phyloP scores from a whole-genome alignment of 2,113 vertebrate genomes.

The Entomyzon cyanotis region DNA sequence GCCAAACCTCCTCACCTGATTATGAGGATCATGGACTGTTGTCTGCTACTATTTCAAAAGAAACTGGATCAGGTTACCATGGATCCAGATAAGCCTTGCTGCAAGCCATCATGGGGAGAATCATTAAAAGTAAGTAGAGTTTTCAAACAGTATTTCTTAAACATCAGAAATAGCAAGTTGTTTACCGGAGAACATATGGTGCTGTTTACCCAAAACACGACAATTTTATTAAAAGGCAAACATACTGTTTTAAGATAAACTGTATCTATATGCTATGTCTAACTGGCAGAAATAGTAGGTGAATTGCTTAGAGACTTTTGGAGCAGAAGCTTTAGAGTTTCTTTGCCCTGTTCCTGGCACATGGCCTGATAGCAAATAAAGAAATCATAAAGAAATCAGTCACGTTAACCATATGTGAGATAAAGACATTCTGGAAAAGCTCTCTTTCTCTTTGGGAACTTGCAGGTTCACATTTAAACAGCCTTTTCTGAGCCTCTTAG shows the following conservation, averaged over 20 bases:
- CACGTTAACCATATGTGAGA: not conserved
- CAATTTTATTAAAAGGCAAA: not conserved
- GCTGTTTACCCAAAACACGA: not conserved
- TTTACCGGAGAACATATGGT: not conserved
- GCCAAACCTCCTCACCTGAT: slow-evolving; percentile 81
- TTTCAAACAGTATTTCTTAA: not conserved
- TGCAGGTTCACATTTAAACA: not conserved
- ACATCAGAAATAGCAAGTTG: not conserved
- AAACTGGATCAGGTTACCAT: slow-evolving; percentile 73
- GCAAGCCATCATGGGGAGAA: slow-evolving; percentile 78
- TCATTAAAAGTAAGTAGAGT: slow-evolving; percentile 75
- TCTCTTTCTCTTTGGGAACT: not conserved
- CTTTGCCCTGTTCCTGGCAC: not conserved
- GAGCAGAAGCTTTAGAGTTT: not conserved
- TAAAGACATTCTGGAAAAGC: not conserved
- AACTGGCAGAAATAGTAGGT: not conserved
- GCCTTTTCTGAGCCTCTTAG: not conserved
- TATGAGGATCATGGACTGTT: slow-evolving; percentile 82
- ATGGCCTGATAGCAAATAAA: not conserved
- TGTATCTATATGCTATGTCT: not conserved
- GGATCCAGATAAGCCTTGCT: slow-evolving; percentile 79
- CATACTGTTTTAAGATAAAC: not conserved
- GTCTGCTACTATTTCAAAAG: slow-evolving; percentile 78
- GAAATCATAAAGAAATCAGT: not conserved
- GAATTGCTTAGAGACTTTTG: not conserved